Evolutionary conservation across 2,888 invertebrate species (phyloP).

Genomic region (Cephus pulcher): DNA sequence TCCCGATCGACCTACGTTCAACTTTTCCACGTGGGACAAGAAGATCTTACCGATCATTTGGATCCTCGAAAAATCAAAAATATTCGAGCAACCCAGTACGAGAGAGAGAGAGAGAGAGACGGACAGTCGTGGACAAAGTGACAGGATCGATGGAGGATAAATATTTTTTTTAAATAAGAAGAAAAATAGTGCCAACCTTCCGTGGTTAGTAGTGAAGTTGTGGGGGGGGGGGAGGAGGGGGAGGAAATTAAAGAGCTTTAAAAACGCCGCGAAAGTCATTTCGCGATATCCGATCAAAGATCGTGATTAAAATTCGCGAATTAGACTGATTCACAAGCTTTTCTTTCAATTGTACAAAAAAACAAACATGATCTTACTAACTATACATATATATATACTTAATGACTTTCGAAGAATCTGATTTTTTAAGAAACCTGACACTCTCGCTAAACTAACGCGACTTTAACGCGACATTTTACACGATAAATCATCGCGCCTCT

Average conservation of each 20-base stretch:
- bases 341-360: background rate
- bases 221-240: background rate
- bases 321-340: background rate
- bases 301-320: background rate
- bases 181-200: background rate
- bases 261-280: background rate
- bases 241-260: conserved; percentile 3
- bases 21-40: background rate
- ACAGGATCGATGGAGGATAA: background rate
- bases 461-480: background rate
- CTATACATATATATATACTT: background rate
- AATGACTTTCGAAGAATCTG: background rate
- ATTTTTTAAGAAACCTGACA: background rate
- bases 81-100: background rate
- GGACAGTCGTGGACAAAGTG: background rate
- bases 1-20: background rate
- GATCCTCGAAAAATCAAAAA: background rate
- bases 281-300: background rate
- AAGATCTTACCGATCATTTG: background rate
- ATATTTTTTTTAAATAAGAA: background rate
- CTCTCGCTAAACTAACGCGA: background rate
- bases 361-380: background rate
- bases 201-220: background rate
- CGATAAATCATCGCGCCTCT: background rate
- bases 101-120: background rate